Evolutionary conservation across 2,888 invertebrate species (phyloP), one percentile per base, ranked within the genome.

Genomic region (Macaria liturata): DNA sequence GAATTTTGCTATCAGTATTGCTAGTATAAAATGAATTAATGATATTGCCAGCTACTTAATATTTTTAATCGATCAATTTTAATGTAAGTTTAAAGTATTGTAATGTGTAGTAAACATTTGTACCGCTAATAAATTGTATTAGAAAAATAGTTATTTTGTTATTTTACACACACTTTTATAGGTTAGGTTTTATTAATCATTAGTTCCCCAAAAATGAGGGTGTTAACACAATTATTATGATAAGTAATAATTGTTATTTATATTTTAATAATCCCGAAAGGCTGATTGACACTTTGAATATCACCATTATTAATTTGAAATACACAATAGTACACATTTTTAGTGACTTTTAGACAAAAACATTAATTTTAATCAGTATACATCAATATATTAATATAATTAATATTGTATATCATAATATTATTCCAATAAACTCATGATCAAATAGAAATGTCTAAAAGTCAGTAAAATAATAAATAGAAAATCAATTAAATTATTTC

Each of bases 281-380:
- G 73, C 84, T 80, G 90, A 91, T 91, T 91, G 91, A 90, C 91
- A 91, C 91, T 91, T 88, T 91, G 89, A 89, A 91, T 80, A 77
- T 75, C 68, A 79, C 76, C 76, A 74, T 70, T 67, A 70, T 67
- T n/a, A 42, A 42, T 42, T 7, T 67, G 62, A 67, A 69, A 64
- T 57, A 64, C 66, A 69, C 58, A 62, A 64, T 66, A 51, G 61
- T 65, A 61, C 20, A 20, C 20, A 20, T 5, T 7, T 4, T n/a
- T 57, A 68, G 66, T 71, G 57, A 60, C 57, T 57, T 56, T 67
- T 64, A 62, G 61, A 65, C 58, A 61, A 20, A 43, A 9, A 40
- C 4, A 40, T 43, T 43, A 9, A 8, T 43, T 9, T 43, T n/a
- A n/a, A n/a, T n/a, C n/a, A n/a, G n/a, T n/a, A n/a, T n/a, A n/a